Evolutionary conservation across 2,797 vertebrate species (phyloP), one percentile per base, ranked within the genome.

Genomic region (Ctenosaura bakeri): DNA sequence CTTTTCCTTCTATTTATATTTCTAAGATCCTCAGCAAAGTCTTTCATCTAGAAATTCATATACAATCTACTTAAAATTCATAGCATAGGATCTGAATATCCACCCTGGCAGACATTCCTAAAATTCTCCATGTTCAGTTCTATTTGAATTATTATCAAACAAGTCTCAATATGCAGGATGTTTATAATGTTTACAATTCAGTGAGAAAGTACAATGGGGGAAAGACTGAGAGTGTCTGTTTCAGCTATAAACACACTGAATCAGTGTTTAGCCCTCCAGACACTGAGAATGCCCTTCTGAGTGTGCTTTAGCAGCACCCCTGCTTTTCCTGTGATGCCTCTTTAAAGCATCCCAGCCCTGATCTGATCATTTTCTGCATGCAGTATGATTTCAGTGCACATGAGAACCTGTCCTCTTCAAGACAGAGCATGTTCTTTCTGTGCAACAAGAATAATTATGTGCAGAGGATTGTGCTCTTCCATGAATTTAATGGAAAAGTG

Each of bases 31-130:
- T 81, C 92, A 92, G 88, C 24, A 59, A 90, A 93, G 86, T n/a
- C 95, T 95, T 97, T 94, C 92, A 96, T 93, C 91, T 93, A 82
- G 78, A 94, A 94, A 94, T 92, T 88, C 93, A 93, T 74, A 94
- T 90, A 88, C 74, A 91, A 88, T 89, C 79, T 95, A 73, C 93
- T 96, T 95, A 94, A 93, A 94, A 94, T 93, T 92, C 91, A 73
- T 22, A 59, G 83, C 89, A 64, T 76, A 83, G 7, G 74, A 82
- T 92, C 90, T 92, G 89, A 93, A 89, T 92, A 92, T 90, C 89
- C 89, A 86, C 46, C 87, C 86, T 92, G 90, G 90, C 89, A 90
- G 87, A 88, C 62, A 83, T 89, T 90, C 88, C 79, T 88, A 83
- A 89, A 91, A 83, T 88, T 83, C 80, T 73, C 88, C 92, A 80